Percentiles rank a stretch among this genome's conserved stretches.
These are phyloP conservation scores for Parauchenoglanis ngamensis DNA, from an alignment of 2,797 vertebrate genomes.

Conservation along the genomic window DNA sequence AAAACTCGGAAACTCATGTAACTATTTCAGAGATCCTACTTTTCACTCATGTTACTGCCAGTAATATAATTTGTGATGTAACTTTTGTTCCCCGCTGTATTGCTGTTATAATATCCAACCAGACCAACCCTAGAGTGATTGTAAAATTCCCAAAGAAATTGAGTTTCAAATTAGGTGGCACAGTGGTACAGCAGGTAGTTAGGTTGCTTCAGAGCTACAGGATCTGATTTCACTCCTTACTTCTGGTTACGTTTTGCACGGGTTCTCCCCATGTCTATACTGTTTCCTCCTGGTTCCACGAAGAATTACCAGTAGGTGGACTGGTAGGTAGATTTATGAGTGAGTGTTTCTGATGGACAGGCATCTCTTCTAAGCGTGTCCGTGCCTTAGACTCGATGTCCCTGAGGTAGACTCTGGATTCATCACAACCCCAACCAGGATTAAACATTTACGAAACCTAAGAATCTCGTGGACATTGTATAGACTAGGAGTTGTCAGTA, in stretches of 20 bases:
- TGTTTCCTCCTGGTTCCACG: not conserved
- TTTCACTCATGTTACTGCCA: not conserved
- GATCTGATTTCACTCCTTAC: not conserved
- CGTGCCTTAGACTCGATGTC: not conserved
- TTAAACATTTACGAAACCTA: not conserved
- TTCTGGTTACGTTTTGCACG: not conserved
- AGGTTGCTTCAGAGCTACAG: not conserved
- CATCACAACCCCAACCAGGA: not conserved
- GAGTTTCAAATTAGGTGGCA: not conserved
- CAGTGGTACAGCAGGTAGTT: not conserved
- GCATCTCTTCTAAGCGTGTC: not conserved
- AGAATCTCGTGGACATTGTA: not conserved
- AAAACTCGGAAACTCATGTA: not conserved
- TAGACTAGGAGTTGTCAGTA: not conserved
- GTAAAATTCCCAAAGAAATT: not conserved
- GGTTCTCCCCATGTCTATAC: not conserved
- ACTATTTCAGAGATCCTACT: not conserved
- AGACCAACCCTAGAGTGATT: not conserved
- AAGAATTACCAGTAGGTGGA: not conserved
- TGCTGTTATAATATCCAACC: not conserved
- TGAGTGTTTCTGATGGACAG: not conserved
- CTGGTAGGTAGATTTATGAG: not conserved
- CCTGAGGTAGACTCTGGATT: not conserved
- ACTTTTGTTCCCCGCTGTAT: not conserved
- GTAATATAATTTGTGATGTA: not conserved